Conservation (phyloP, 2,888 invertebrate species). For the Mycalesis mineus region DNA sequence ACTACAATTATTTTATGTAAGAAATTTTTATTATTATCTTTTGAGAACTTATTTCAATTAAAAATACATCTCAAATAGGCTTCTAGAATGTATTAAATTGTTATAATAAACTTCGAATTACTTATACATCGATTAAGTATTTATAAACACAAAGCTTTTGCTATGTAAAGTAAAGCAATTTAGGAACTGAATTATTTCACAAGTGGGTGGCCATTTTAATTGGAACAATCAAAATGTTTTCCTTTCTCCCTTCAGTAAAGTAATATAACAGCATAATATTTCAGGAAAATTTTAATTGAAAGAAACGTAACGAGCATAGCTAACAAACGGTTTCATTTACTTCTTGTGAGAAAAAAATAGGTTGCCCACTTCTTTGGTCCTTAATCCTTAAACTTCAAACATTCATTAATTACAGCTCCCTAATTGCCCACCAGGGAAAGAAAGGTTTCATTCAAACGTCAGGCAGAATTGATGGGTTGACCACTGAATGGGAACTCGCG, state of each 20-base stretch:
- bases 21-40: too few species aligned
- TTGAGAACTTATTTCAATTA: too few species aligned
- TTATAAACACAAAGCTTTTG: too few species aligned
- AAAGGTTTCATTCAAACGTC: conserved; percentile 73
- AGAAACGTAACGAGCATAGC: neutral
- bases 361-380: neutral
- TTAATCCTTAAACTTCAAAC: conserved; percentile 23
- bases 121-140: too few species aligned
- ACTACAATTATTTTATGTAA: too few species aligned
- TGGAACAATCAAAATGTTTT: neutral
- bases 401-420: conserved; percentile 64
- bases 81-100: too few species aligned
- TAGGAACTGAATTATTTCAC: too few species aligned
- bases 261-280: neutral
- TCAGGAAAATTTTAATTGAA: neutral
- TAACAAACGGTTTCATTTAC: neutral
- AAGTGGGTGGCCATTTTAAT: neutral
- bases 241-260: too few species aligned
- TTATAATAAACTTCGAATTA: too few species aligned
- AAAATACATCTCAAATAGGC: too few species aligned
- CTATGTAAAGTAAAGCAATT: too few species aligned
- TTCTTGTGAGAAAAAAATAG: conserved; percentile 16
- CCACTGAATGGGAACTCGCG: conserved; percentile 70
- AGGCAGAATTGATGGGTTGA: conserved; percentile 74
- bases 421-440: conserved; percentile 65